Evolutionary conservation across 1,140 invertebrate species (phyloP), one percentile per base, ranked within the genome.

Genomic region (Pseudoatta argentina): DNA sequence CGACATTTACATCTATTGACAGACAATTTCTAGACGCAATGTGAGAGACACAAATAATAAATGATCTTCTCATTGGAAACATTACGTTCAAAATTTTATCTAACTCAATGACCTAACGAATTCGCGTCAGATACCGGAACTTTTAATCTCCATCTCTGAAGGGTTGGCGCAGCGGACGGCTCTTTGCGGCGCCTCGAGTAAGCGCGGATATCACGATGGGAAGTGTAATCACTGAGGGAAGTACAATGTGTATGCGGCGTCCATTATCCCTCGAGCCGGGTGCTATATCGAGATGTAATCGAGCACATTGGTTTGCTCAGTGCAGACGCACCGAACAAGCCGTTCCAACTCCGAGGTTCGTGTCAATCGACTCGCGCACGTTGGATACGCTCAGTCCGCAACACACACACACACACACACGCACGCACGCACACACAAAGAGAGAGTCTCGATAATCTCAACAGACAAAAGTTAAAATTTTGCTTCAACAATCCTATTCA

Each of bases 241-340:
- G 39, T 44, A 8, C 39, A 24, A 81, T 72, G 64, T 66, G 64
- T 44, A 34, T 12, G 34, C 78, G 51, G n/a, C 51, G 51, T 55
- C 51, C 66, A 81, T 81, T 81, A 81, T 63, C 66, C 66, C 30
- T 5, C 30, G 63, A 69, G 63, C 30, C 64, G 30, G n/a, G 27
- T 69, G 76, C 24, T 53, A 53, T 59, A 81, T 81, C 78, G 66
- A 72, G 51, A 69, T 81, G 66, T 48, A 71, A 81, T 81, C 66
- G 51, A 72, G 78, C 34, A 53, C 78, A 81, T 81, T 81, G 78
- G 72, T 81, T 81, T 64, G 51, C 34, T 66, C 34, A 53, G 66
- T 81, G 78, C 53, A 27, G 30, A 44, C 8, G 66, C 30, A 57
- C 30, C 21, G 51, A 18, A 55, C 48, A 51, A 27, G 24, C 18